phyloP scores from a whole-genome alignment of 2,113 vertebrate species.

The Asarcornis scutulata region DNA sequence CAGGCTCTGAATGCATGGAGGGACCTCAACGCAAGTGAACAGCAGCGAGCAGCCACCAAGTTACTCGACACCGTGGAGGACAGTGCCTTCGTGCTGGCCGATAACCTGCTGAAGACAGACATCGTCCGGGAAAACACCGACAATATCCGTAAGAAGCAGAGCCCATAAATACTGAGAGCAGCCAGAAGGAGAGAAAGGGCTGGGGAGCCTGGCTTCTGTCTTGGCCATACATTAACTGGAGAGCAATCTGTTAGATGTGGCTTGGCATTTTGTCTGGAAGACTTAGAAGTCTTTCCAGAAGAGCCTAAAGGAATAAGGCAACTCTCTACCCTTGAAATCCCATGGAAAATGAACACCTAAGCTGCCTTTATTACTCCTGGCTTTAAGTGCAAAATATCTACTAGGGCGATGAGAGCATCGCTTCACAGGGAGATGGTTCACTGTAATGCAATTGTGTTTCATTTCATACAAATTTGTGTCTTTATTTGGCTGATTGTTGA shows the following conservation, averaged over 20 bases:
- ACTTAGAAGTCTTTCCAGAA: not conserved
- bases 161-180: rapidly evolving
- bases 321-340: not conserved
- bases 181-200: not conserved
- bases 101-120: constrained; percentile 98
- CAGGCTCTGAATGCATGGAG: constrained; percentile 91
- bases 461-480: constrained; percentile 54
- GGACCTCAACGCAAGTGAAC: constrained; percentile 88
- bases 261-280: not conserved
- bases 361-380: not conserved
- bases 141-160: constrained; percentile 91
- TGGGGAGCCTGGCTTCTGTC: not conserved
- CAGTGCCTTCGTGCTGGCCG: constrained; percentile 95
- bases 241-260: not conserved
- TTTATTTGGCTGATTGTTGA: constrained; percentile 62
- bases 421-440: not conserved
- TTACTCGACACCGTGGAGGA: constrained; percentile 96
- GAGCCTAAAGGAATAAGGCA: not conserved
- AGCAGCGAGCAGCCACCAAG: constrained; percentile 93
- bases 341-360: not conserved
- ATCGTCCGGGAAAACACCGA: constrained; percentile 95
- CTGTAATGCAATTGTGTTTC: not conserved
- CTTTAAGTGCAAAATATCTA: not conserved
- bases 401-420: not conserved
- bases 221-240: not conserved